phyloP scores from a whole-genome alignment of 2,797 vertebrate species.

The Chloroceryle amazona region DNA sequence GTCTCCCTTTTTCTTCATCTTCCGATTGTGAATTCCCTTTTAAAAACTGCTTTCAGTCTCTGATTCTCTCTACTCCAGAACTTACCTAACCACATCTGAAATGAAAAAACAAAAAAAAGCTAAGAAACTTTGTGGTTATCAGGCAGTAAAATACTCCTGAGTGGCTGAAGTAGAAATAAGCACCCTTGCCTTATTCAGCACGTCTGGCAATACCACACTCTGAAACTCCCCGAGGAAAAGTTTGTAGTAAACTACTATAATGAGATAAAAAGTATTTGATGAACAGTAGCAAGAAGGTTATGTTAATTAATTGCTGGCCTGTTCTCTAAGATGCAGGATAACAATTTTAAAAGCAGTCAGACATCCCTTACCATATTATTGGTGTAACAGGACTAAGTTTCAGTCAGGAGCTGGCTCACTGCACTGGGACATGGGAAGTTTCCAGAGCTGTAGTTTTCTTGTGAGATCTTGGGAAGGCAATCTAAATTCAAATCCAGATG shows the following conservation, averaged over 20 bases:
- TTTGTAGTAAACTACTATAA: constrained; percentile 8
- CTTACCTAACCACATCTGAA: neutral
- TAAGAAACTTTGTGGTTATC: neutral
- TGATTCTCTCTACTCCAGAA: neutral
- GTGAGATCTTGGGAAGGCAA: neutral
- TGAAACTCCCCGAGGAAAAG: constrained; percentile 56
- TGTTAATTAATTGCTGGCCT: constrained; percentile 1
- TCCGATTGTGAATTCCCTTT: neutral
- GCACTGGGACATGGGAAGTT: neutral
- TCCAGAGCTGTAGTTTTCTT: neutral
- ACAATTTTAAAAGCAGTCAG: neutral
- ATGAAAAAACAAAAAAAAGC: neutral
- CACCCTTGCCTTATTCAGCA: neutral
- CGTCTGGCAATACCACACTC: neutral
- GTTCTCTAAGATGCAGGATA: neutral
- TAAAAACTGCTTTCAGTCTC: neutral
- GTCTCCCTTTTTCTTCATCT: neutral
- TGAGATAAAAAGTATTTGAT: constrained; percentile 32
- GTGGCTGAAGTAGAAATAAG: neutral
- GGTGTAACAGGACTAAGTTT: neutral
- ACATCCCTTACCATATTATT: neutral
- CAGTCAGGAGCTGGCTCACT: neutral
- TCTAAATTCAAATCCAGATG: neutral
- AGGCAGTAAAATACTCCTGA: neutral
- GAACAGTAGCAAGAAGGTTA: neutral